These are phyloP conservation scores for Nasua narica DNA, from an alignment of 2,797 vertebrate species.

Conservation along the genomic window DNA sequence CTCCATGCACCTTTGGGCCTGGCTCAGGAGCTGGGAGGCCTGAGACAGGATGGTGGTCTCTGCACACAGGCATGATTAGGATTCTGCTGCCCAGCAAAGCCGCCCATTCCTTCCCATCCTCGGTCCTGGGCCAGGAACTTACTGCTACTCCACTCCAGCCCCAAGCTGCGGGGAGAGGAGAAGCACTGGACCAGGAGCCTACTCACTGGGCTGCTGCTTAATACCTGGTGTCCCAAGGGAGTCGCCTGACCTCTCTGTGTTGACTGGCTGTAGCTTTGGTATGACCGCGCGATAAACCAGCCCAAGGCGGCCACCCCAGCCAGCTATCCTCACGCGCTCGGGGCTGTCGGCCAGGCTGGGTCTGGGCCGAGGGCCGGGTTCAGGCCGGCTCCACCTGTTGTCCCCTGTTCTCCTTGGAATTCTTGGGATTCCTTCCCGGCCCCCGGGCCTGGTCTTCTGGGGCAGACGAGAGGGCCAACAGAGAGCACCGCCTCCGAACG, in stretches of 20 bases:
- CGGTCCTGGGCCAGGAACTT: too few relatives aligned
- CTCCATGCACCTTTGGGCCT: accelerated
- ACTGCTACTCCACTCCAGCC: background rate
- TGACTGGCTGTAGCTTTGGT: background rate
- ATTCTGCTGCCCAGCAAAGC: background rate
- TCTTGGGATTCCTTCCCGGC: too few relatives aligned
- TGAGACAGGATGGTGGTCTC: accelerated
- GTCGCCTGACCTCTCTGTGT: background rate
- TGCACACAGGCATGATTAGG: background rate
- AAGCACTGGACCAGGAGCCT: background rate
- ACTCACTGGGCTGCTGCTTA: too few relatives aligned
- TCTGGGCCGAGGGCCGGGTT: background rate
- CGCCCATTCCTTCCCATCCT: background rate
- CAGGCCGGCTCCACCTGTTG: accelerated
- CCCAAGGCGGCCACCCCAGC: background rate
- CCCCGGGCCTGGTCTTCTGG: background rate
- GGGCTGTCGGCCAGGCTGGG: background rate
- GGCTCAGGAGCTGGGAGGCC: background rate
- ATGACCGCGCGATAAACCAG: accelerated
- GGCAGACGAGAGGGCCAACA: background rate
- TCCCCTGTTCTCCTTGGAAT: background rate
- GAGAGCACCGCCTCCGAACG: background rate
- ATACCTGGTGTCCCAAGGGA: background rate
- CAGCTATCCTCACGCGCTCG: accelerated
- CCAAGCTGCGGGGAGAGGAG: background rate